Percentiles rank a stretch among this genome's conserved stretches.
Evolutionary conservation across 2,113 vertebrate species (phyloP).

Genomic region (Tretioscincus oriximinensis): DNA sequence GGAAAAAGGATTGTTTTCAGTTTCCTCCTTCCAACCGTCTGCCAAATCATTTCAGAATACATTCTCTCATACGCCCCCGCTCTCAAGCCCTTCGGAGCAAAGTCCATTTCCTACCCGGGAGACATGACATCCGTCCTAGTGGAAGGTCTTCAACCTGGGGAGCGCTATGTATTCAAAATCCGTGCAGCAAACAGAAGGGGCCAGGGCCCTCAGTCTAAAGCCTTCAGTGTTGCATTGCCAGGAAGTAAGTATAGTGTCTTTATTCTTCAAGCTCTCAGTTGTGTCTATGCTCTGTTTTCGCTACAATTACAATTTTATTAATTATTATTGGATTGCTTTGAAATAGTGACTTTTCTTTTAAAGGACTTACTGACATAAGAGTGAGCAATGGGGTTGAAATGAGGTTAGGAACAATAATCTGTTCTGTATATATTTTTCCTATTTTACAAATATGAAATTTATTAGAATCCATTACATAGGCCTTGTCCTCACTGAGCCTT

Average conservation of each 20-base stretch:
- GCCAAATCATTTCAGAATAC: slow-evolving; percentile 90
- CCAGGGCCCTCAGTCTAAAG: slow-evolving; percentile 92
- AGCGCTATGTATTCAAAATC: slow-evolving; percentile 97
- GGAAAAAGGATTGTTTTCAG: slow-evolving; percentile 74
- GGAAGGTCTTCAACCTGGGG: slow-evolving; percentile 89
- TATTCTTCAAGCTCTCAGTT: fast-evolving
- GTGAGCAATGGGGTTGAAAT: background rate
- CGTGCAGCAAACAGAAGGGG: slow-evolving; percentile 92
- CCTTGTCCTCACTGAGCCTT: no score
- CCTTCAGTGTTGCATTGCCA: slow-evolving; percentile 87
- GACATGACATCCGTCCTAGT: slow-evolving; percentile 85
- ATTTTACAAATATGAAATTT: background rate
- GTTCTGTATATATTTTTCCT: no score
- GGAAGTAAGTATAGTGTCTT: slow-evolving; percentile 76
- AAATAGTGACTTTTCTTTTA: slow-evolving; percentile 21
- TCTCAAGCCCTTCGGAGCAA: slow-evolving; percentile 95
- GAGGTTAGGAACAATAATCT: no score
- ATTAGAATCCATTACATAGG: background rate
- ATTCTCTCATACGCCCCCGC: slow-evolving; percentile 97
- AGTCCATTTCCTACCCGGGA: slow-evolving; percentile 86
- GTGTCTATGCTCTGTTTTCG: slow-evolving; percentile 26
- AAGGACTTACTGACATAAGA: background rate
- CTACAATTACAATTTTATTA: background rate
- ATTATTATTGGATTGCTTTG: slow-evolving; percentile 2
- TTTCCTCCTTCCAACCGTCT: slow-evolving; percentile 77